phyloP scores from a whole-genome alignment of 1,140 invertebrate species.

The Rhyacophila brunnea region DNA sequence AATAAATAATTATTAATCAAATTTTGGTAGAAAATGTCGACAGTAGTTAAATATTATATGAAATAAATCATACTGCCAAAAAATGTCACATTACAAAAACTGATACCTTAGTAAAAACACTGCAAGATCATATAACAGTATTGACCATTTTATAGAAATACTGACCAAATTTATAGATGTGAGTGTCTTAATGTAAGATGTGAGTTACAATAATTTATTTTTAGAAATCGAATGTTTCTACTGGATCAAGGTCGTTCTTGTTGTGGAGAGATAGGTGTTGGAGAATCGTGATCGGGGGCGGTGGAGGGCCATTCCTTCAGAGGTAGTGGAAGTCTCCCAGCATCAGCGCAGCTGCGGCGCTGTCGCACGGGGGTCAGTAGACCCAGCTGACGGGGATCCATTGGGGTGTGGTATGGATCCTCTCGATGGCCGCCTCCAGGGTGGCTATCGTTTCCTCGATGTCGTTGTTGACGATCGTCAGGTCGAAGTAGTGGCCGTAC shows the following conservation, averaged over 20 bases:
- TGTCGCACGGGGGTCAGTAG: conserved; percentile 69
- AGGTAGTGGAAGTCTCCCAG: conserved; percentile 36
- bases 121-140: too few relatives aligned
- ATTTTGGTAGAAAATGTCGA: too few relatives aligned
- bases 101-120: too few relatives aligned
- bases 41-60: too few relatives aligned
- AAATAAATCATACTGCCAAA: too few relatives aligned
- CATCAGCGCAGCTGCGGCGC: conserved; percentile 33
- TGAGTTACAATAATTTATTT: not conserved
- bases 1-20: too few relatives aligned
- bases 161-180: not conserved
- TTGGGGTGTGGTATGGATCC: conserved; percentile 86
- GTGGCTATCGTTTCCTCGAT: conserved; percentile 96
- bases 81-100: too few relatives aligned
- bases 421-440: conserved; percentile 86
- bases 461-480: conserved; percentile 98
- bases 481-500: conserved; percentile 97
- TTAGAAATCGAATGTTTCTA: not conserved
- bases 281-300: not conserved
- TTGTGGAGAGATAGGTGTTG: not conserved
- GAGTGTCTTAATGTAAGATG: not conserved
- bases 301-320: not conserved
- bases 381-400: conserved; percentile 96
- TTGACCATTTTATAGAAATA: too few relatives aligned
- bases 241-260: not conserved